Evolutionary conservation across 2,888 invertebrate genomes (phyloP).

Genomic region (Stenoptilia bipunctidactyla): DNA sequence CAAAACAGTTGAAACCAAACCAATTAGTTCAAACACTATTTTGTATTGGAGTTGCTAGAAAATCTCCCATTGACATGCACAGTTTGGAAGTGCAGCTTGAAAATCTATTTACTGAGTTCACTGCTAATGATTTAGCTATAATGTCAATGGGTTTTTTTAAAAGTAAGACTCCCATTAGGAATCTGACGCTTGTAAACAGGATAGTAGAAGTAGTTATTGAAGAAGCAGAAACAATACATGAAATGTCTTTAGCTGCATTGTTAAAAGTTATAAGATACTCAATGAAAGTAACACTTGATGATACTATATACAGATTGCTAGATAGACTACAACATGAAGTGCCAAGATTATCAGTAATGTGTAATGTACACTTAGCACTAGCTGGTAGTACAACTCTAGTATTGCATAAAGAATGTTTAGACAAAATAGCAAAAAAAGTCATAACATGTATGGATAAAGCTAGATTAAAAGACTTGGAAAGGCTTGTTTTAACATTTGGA

Average conservation of each 20-base stretch:
- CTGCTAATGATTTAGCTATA: slow-evolving; percentile 77
- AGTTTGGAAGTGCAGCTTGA: slow-evolving; percentile 74
- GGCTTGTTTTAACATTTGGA: slow-evolving; percentile 73
- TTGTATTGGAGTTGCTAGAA: slow-evolving; percentile 73
- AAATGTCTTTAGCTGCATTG: slow-evolving; percentile 75
- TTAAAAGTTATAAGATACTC: slow-evolving; percentile 77
- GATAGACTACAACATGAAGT: slow-evolving; percentile 67
- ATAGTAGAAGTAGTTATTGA: slow-evolving; percentile 65
- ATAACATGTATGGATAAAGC: slow-evolving; percentile 47
- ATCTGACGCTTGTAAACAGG: slow-evolving; percentile 47
- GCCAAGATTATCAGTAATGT: slow-evolving; percentile 70
- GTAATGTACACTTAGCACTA: slow-evolving; percentile 76
- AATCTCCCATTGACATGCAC: slow-evolving; percentile 70
- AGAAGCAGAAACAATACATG: slow-evolving; percentile 67
- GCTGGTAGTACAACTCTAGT: slow-evolving; percentile 65
- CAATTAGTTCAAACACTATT: slow-evolving; percentile 79
- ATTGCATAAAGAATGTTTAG: slow-evolving; percentile 41
- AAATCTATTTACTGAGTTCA: slow-evolving; percentile 64
- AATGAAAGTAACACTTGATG: slow-evolving; percentile 41
- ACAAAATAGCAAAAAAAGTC: slow-evolving; percentile 62
- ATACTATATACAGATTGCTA: slow-evolving; percentile 61
- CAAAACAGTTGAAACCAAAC: slow-evolving; percentile 68
- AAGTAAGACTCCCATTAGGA: slow-evolving; percentile 75
- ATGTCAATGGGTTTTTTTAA: slow-evolving; percentile 85
- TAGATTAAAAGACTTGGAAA: slow-evolving; percentile 82